phyloP scores from a whole-genome alignment of 2,113 vertebrate genomes.

The Lichenostomus cassidix region DNA sequence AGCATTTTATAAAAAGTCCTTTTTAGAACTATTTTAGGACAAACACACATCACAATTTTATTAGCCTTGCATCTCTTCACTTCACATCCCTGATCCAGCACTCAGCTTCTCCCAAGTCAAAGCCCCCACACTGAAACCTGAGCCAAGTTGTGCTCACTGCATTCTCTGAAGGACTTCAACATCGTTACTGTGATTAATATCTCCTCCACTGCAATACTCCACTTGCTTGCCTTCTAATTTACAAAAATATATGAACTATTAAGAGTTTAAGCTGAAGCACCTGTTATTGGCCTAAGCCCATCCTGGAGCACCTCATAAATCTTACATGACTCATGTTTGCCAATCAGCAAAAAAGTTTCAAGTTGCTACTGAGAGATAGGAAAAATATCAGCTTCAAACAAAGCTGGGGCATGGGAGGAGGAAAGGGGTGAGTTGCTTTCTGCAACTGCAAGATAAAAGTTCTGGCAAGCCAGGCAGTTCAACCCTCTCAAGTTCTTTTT shows the following conservation, averaged over 20 bases:
- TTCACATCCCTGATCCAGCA: neutral
- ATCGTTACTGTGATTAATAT: conserved; percentile 17
- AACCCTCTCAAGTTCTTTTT: neutral
- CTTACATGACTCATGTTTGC: neutral
- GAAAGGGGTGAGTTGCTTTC: neutral
- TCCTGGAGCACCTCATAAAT: conserved; percentile 13
- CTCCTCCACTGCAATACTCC: neutral
- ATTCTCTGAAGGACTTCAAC: neutral
- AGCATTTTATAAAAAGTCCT: neutral
- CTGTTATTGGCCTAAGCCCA: neutral
- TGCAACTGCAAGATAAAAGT: neutral
- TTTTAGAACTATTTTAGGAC: neutral
- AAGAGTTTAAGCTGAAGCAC: conserved; percentile 30
- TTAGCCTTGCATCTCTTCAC: neutral
- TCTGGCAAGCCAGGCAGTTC: neutral
- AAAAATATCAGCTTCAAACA: conserved; percentile 52
- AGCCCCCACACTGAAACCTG: neutral
- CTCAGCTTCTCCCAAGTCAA: neutral
- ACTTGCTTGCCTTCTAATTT: conserved; percentile 8
- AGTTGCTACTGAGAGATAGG: conserved; percentile 11
- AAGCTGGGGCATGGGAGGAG: neutral
- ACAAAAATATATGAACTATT: conserved; percentile 13
- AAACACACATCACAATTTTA: neutral
- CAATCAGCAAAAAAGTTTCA: conserved; percentile 27
- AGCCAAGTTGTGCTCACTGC: neutral